Evolutionary conservation across 2,113 vertebrate species (phyloP), one percentile per base, ranked within the genome.

Genomic region (Nicator chloris): DNA sequence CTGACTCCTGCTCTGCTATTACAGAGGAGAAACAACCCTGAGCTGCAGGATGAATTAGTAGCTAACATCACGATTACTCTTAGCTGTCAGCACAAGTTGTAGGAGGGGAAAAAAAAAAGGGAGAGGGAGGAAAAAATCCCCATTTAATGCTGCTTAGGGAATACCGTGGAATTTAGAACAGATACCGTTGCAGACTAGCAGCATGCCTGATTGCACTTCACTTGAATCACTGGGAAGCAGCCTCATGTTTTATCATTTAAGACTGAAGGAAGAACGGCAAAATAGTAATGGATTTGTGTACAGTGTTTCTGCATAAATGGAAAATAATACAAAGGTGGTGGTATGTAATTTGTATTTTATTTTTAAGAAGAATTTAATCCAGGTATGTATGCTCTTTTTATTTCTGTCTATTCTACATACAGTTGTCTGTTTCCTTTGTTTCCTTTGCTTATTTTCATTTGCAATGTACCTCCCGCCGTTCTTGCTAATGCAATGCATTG

Each of bases 301-400:
- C 91, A 47, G 73, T 82, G 71, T 94, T 92, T 92, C 95, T 97
- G 76, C 94, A 10, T 71, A 90, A 91, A 93, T 95, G 88, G 92
- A 86, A 93, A 90, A 84, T 85, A 91, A 56, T 95, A 88, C 95
- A 88, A 78, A 92, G 91, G 95, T 93, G 92, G 91, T 96, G 97
- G 96, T 95, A 97, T 96, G 97, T 96, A 94, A 88, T 63, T 93
- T 97, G 93, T 93, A 9, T 88, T 94, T 97, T 97, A 90, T 95
- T 91, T 97, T 96, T 78, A 84, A 92, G 94, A 97, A 98, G 97
- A 97, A 95, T 96, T 96, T 96, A 90, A 95, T 93, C 90, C 98
- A 98, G 98, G 98, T 98, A 98, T 73, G 98, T 98, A 97, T 94
- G 82, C 40, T 96, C 40, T 83, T 66, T 76, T 33, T 68, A n/a